A percentile compares a stretch with the other conserved stretches of the same genome.
Evolutionary conservation across 64 coral and sea anemone genomes (phyloP).

Genomic region (Actinia equina): DNA sequence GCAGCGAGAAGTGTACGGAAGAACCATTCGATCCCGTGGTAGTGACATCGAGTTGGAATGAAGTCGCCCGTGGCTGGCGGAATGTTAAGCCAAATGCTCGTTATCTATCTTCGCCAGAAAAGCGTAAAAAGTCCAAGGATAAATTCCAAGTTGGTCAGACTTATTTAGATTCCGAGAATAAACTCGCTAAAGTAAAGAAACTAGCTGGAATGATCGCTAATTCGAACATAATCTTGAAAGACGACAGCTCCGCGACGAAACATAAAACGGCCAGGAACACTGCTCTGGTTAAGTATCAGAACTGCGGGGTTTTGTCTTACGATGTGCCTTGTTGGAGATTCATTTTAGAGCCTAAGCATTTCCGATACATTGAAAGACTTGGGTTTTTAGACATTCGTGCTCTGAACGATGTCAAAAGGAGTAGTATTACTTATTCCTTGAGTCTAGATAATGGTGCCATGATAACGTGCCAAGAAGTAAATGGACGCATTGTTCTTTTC

Average conservation of each 20-base stretch:
- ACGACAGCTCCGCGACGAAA: conserved; percentile 16
- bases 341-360: conserved; percentile 80
- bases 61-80: conserved; percentile 76
- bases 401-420: conserved; percentile 36
- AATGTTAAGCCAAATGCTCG: conserved; percentile 66
- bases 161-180: conserved; percentile 49
- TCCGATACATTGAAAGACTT: conserved; percentile 74
- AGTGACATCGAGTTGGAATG: conserved; percentile 58
- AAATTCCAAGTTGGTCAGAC: conserved; percentile 43
- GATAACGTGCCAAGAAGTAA: conserved; percentile 75
- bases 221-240: conserved; percentile 56
- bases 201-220: conserved; percentile 78
- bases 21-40: conserved; percentile 55
- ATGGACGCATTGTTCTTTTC: conserved; percentile 66
- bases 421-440: conserved; percentile 43
- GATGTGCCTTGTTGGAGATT: conserved; percentile 92
- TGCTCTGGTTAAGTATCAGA: conserved; percentile 71
- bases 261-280: neutral
- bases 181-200: conserved; percentile 76
- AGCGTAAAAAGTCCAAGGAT: conserved; percentile 77
- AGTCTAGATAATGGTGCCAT: conserved; percentile 64
- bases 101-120: conserved; percentile 53
- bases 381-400: conserved; percentile 56
- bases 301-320: conserved; percentile 86
- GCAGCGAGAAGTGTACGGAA: conserved; percentile 47